phyloP scores from a whole-genome alignment of 2,888 invertebrate genomes.

The Tetranychus piercei region DNA sequence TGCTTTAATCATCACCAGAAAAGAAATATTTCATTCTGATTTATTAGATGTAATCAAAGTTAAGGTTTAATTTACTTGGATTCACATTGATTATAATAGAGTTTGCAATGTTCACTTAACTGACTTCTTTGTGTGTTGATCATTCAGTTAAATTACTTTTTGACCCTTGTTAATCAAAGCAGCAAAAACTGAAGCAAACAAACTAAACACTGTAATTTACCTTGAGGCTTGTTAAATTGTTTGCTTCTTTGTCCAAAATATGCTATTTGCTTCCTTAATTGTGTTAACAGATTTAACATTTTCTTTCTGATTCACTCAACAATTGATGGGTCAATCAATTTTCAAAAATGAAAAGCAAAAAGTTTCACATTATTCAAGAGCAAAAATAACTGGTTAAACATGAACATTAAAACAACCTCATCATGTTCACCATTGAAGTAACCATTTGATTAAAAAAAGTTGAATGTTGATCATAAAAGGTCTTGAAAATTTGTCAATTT shows the following conservation, averaged over 20 bases:
- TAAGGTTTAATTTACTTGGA: not conserved
- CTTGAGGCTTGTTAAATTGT: not conserved
- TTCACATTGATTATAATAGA: not conserved
- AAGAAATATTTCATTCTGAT: not conserved
- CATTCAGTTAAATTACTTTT: not conserved
- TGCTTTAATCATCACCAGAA: not conserved
- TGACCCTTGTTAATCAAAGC: not conserved
- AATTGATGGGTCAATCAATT: slow-evolving; percentile 1
- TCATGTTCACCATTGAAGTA: not conserved
- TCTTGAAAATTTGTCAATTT: too few species aligned
- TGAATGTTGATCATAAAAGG: not conserved
- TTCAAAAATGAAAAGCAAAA: too few species aligned
- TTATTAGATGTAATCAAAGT: not conserved
- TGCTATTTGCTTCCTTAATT: not conserved
- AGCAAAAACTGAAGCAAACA: too few species aligned
- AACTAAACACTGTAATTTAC: not conserved
- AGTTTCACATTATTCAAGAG: not conserved
- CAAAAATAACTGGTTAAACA: not conserved
- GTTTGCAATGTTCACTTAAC: not conserved
- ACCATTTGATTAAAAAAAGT: not conserved
- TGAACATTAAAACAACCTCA: not conserved
- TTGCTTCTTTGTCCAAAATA: not conserved
- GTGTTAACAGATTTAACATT: not conserved
- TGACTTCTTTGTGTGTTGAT: not conserved
- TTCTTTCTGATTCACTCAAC: not conserved